phyloP scores from a whole-genome alignment of 2,113 vertebrate genomes.

The Hippocampus comes region DNA sequence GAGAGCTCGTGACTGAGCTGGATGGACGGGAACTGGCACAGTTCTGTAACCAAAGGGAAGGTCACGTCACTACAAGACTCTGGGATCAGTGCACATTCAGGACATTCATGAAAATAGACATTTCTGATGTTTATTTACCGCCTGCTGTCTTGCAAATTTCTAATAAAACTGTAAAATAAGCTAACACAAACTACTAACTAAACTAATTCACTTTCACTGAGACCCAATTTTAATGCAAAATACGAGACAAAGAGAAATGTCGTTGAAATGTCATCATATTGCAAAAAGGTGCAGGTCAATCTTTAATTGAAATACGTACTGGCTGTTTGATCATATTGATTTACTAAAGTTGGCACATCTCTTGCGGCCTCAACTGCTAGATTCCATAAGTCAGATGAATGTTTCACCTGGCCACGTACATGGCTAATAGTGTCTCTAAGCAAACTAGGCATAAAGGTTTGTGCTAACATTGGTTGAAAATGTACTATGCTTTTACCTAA shows the following conservation, averaged over 20 bases:
- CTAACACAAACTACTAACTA: neutral
- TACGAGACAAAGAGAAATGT: neutral
- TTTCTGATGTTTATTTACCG: neutral
- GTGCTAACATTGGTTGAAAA: too few relatives aligned
- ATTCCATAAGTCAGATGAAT: neutral
- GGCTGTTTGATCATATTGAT: neutral
- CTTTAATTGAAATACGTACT: neutral
- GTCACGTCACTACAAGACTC: neutral
- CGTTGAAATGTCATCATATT: neutral
- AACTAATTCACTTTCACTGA: neutral
- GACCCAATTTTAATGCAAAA: neutral
- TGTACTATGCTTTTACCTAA: too few relatives aligned
- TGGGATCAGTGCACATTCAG: neutral
- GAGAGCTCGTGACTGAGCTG: conserved; percentile 67
- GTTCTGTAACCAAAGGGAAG: conserved; percentile 57
- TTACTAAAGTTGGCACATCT: neutral
- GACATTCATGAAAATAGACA: neutral
- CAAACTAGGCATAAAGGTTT: too few relatives aligned
- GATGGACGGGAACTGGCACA: conserved; percentile 69
- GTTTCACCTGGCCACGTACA: neutral
- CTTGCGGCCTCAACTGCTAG: neutral
- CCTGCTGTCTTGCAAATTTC: neutral
- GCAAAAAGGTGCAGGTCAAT: neutral
- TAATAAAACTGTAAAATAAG: too few relatives aligned
- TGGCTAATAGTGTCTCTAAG: too few relatives aligned